Conservation (phyloP, 2,888 invertebrate genomes). For the Caenorhabditis virilis region DNA sequence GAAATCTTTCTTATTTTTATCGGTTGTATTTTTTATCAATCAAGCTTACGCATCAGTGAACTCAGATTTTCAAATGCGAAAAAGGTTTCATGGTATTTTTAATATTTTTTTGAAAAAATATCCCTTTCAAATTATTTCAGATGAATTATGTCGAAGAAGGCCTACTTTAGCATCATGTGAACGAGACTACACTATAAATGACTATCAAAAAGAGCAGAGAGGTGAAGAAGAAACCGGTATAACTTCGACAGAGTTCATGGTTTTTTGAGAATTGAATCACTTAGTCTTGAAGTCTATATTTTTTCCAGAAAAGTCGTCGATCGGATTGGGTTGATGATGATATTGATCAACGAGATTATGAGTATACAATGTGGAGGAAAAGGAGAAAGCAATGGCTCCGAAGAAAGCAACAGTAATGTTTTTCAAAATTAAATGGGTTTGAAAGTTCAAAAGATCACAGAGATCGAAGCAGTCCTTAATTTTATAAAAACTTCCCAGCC, state of each 20-base stretch:
- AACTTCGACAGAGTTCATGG: background rate
- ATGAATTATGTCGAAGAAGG: conserved; percentile 16
- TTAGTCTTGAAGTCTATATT: background rate
- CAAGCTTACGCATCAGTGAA: too few relatives aligned
- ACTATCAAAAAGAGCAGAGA: conserved; percentile 13
- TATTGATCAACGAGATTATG: conserved; percentile 33
- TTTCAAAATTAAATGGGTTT: background rate
- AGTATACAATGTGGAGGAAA: conserved; percentile 43
- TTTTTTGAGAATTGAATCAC: background rate
- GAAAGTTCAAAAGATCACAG: too few relatives aligned
- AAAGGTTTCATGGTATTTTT: conserved; percentile 22
- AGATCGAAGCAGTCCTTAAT: conserved; percentile 5
- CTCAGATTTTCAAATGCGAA: conserved; percentile 17
- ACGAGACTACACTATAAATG: conserved; percentile 14
- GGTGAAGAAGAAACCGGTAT: background rate
- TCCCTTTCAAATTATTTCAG: conserved; percentile 6
- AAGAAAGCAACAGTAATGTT: background rate
- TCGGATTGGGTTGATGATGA: conserved; percentile 35
- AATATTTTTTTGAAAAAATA: too few relatives aligned
- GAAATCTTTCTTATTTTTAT: too few relatives aligned
- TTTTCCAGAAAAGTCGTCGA: conserved; percentile 9
- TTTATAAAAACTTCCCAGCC: conserved; percentile 2
- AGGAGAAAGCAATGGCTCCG: conserved; percentile 28
- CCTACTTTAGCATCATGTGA: conserved; percentile 13
- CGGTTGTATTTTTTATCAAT: too few relatives aligned